These are phyloP conservation scores for Morus bassanus DNA, from an alignment of 2,797 vertebrate genomes.

Conservation along the genomic window DNA sequence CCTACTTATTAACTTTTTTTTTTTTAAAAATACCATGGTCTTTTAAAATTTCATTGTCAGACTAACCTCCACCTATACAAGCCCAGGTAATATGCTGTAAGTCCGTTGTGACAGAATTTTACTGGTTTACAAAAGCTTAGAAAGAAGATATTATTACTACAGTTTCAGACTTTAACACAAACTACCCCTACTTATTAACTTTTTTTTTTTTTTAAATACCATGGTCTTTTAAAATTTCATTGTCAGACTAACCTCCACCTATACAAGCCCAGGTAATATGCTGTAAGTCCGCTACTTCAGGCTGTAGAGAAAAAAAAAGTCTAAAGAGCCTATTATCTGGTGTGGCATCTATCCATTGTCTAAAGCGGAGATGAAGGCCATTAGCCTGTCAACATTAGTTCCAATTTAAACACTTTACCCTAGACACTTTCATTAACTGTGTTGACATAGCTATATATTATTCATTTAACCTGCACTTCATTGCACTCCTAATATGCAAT, in stretches of 20 bases:
- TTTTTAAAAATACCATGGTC: neutral
- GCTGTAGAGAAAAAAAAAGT: neutral
- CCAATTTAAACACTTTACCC: constrained; percentile 58
- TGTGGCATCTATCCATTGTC: neutral
- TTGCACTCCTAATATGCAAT: constrained; percentile 33
- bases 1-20: too few relatives aligned
- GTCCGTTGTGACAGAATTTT: neutral
- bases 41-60: neutral
- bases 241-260: neutral
- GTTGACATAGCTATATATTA: constrained; percentile 53
- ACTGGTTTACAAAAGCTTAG: neutral
- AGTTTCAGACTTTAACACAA: too few relatives aligned
- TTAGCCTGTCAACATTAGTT: constrained; percentile 27
- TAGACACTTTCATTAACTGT: constrained; percentile 61
- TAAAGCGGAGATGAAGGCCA: constrained; percentile 36
- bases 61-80: neutral
- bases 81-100: neutral
- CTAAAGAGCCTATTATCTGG: neutral
- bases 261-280: neutral
- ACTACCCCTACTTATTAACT: too few relatives aligned
- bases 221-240: neutral
- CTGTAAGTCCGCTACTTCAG: neutral
- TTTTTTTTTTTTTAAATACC: neutral
- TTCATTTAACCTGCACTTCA: constrained; percentile 65
- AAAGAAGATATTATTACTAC: too few relatives aligned